Evolutionary conservation across 2,113 vertebrate genomes (phyloP).

Genomic region (Brachyhypopomus occidentalis): DNA sequence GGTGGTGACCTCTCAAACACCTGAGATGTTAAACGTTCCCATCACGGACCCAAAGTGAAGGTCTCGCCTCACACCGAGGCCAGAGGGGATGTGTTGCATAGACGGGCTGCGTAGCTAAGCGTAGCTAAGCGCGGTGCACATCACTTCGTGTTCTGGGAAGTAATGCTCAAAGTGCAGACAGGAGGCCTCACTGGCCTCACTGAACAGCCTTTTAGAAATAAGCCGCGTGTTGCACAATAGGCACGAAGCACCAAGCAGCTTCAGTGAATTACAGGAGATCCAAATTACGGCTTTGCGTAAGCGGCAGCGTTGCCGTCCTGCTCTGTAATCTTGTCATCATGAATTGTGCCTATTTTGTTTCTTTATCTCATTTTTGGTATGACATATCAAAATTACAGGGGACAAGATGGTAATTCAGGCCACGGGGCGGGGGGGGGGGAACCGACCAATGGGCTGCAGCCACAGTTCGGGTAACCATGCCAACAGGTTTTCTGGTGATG

Average conservation of each 20-base stretch:
- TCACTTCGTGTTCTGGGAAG: neutral
- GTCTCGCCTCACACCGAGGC: neutral
- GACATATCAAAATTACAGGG: neutral
- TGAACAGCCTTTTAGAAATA: neutral
- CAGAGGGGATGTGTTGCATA: conserved; percentile 6
- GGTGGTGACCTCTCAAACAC: too few relatives aligned
- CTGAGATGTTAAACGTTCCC: too few relatives aligned
- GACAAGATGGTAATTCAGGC: neutral
- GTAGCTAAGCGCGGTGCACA: neutral
- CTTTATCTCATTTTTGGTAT: neutral
- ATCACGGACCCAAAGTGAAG: too few relatives aligned
- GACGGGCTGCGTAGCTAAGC: neutral
- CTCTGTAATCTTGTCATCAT: neutral
- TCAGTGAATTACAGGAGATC: neutral
- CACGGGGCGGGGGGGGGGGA: too few relatives aligned
- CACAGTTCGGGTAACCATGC: neutral
- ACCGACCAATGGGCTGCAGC: neutral
- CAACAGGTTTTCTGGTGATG: neutral
- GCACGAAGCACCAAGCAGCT: neutral
- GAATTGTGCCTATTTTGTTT: neutral
- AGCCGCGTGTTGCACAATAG: neutral
- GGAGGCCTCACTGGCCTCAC: neutral
- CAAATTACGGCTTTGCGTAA: neutral
- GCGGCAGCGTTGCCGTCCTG: neutral
- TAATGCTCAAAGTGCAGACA: neutral